Conservation (phyloP, 2,113 vertebrate species). For the Campylomormyrus tamandua region DNA sequence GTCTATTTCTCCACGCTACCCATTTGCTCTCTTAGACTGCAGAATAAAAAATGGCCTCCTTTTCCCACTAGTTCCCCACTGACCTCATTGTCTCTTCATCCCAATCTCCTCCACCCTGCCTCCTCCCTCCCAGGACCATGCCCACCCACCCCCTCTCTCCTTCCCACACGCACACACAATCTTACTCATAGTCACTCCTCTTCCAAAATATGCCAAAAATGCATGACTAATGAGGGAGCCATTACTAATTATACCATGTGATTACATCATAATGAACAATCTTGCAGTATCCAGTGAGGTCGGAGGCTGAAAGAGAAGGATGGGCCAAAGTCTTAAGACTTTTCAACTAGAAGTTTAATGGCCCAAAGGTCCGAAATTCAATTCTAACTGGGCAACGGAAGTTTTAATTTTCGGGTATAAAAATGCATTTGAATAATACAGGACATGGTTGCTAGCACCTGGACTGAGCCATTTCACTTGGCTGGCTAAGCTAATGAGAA, state of each 20-base stretch:
- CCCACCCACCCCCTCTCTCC: background rate
- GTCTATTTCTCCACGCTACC: background rate
- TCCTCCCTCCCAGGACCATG: background rate
- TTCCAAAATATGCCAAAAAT: background rate
- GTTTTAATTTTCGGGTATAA: background rate
- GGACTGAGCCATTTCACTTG: background rate
- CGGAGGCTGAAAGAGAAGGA: background rate
- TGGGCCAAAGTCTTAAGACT: background rate
- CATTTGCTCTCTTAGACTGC: background rate
- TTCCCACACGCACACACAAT: background rate
- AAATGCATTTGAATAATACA: background rate
- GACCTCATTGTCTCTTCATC: background rate
- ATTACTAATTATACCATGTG: background rate
- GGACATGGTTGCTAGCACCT: background rate
- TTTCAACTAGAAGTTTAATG: background rate
- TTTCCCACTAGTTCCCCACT: background rate
- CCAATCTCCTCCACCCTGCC: no score
- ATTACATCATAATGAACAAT: conserved; percentile 6
- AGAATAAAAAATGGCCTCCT: background rate
- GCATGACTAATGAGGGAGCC: background rate
- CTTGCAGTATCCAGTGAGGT: background rate
- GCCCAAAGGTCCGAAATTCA: background rate
- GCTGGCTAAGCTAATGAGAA: background rate
- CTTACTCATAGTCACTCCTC: background rate
- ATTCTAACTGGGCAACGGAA: background rate